Percentiles rank a stretch among this genome's conserved stretches.
Conservation (phyloP, 1,140 invertebrate species). For the Bacillus rossius region DNA sequence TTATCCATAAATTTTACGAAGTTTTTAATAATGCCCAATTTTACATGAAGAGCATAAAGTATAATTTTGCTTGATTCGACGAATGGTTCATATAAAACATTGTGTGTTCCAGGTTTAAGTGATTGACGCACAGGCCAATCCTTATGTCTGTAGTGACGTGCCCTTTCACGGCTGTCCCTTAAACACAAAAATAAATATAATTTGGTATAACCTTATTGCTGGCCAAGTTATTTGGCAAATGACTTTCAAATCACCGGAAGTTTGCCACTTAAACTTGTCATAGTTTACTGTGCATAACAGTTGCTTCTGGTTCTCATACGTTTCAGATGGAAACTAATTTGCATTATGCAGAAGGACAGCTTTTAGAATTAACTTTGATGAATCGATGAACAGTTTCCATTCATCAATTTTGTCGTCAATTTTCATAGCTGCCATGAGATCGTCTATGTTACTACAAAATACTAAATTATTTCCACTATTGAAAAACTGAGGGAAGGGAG, state of each 20-base stretch:
- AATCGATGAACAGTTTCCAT: neutral
- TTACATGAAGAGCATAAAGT: conserved; percentile 36
- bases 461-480: conserved; percentile 20
- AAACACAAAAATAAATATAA: conserved; percentile 32
- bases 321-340: conserved; percentile 5
- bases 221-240: conserved; percentile 24
- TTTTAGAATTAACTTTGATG: neutral
- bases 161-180: conserved; percentile 29
- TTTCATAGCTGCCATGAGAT: conserved; percentile 25
- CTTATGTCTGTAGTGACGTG: conserved; percentile 23
- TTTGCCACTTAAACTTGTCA: conserved; percentile 18
- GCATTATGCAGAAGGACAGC: conserved; percentile 3
- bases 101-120: conserved; percentile 26
- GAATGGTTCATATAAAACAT: conserved; percentile 23
- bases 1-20: conserved; percentile 33
- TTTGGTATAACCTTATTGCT: conserved; percentile 37
- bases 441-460: conserved; percentile 21
- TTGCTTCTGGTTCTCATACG: conserved; percentile 14
- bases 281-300: conserved; percentile 30
- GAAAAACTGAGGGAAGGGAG: too few relatives aligned
- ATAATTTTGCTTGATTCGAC: conserved; percentile 26
- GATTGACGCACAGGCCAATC: conserved; percentile 26
- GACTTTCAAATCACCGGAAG: conserved; percentile 32
- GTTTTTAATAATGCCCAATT: conserved; percentile 34
- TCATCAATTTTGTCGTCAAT: neutral